Base-by-base conservation (phyloP, 1,140 invertebrate species). In the Phocides pigmalion region DNA sequence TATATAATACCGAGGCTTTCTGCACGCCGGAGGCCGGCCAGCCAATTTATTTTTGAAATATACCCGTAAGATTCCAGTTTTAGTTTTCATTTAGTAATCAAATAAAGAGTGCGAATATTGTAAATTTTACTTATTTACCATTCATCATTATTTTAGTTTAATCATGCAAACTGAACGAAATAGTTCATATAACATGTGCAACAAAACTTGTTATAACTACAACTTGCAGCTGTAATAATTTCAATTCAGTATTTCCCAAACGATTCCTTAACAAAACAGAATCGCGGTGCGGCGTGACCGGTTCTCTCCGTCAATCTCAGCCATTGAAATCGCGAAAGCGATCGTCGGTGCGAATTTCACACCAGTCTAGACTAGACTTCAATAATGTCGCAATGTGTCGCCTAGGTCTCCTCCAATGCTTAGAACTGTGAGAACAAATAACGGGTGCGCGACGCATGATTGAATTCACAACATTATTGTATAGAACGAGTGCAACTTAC, bases 401-500 rank as follows among this genome's bases (percentile, higher is more conserved):
- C 73, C 83, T 86, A 84, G 78, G 74, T 81, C 74, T 66, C 62
- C 59, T 67, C 72, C 72, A 69, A 54, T 66, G 77, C 76, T 81
- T 87, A 86, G 82, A 73, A 76, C 78, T 79, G 86, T 89, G 86
- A 81, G 86, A 89, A 89, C 74, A 72, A 79, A 75, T 82, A 85
- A 84, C 86, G 85, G 81, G 72, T 70, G 66, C 66, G 62, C 47
- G 49, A 63, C 69, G 71, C 81, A 72, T 77, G 72, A 80, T 81
- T 78, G 76, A 79, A 72, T 70, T 63, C 68, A 62, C 47, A 22
- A 39, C 39, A n/a, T 64, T 67, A 77, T 83, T 74, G 39, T 66
- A 22, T 16, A 49, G 46, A 15, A 1, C 5, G 14, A 47, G 25
- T 50, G 25, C 22, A 50, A 28, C 12, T 22, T 41, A 41, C 14